These are phyloP conservation scores for Pangasius larnaudii DNA, from an alignment of 2,797 vertebrate species.

Conservation along the genomic window DNA sequence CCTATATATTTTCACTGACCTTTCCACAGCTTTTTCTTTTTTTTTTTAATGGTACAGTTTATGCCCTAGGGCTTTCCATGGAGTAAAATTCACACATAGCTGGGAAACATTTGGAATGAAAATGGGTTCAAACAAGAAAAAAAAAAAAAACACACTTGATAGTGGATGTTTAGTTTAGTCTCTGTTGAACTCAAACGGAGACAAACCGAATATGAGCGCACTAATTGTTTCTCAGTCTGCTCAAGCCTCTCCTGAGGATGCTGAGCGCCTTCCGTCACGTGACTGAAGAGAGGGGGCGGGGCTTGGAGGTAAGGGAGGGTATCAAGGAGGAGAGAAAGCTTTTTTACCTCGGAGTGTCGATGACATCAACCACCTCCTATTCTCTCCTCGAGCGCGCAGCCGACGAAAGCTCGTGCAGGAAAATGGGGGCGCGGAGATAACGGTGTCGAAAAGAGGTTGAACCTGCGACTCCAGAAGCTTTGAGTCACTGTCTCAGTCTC, in stretches of 20 bases:
- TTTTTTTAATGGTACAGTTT: neutral
- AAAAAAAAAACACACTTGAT: neutral
- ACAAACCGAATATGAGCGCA: neutral
- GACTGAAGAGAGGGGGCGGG: conserved; percentile 24
- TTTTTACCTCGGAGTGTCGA: conserved; percentile 65
- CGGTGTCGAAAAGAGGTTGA: conserved; percentile 56
- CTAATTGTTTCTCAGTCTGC: neutral
- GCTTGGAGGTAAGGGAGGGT: conserved; percentile 46
- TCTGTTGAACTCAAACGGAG: neutral
- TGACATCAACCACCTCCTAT: conserved; percentile 74
- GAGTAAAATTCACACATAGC: neutral
- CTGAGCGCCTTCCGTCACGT: conserved; percentile 41
- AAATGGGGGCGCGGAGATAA: conserved; percentile 68
- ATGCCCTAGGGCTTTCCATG: neutral
- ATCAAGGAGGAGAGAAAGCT: conserved; percentile 53
- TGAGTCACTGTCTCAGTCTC: neutral
- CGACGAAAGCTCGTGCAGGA: conserved; percentile 68
- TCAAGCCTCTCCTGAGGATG: conserved; percentile 12
- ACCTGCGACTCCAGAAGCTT: neutral
- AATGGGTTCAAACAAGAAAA: neutral
- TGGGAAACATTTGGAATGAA: neutral
- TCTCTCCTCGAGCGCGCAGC: conserved; percentile 67
- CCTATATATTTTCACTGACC: neutral
- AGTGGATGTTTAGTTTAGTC: neutral
- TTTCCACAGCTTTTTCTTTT: too few relatives aligned